A percentile compares a stretch with the other conserved stretches of the same genome.
Conservation (phyloP, 2,888 invertebrate genomes). For the Hymenopus coronatus region DNA sequence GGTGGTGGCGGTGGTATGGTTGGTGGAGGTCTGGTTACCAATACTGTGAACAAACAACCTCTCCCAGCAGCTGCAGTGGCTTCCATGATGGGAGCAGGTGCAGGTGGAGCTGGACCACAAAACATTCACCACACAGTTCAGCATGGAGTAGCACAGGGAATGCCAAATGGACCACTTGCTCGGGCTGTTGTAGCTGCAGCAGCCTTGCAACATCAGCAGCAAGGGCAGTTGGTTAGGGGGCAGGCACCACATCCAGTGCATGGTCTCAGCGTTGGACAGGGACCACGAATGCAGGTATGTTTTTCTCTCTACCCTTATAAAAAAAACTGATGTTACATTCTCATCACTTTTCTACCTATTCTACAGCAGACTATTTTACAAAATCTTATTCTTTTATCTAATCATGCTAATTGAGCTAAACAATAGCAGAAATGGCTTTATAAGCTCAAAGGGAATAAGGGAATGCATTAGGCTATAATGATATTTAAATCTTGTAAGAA, state of each 20-base stretch:
- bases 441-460: no score
- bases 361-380: no score
- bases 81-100: conserved; percentile 12
- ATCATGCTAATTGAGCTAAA: no score
- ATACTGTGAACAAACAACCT: conserved; percentile 72
- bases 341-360: no score
- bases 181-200: conserved; percentile 43
- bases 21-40: conserved; percentile 63
- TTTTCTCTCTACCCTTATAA: not conserved
- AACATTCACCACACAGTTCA: conserved; percentile 20
- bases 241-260: conserved; percentile 50
- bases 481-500: no score
- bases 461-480: no score
- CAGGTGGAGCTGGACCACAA: conserved; percentile 31
- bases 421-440: no score
- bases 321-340: no score
- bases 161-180: conserved; percentile 76
- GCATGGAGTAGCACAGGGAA: conserved; percentile 49
- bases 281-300: conserved; percentile 51
- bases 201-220: conserved; percentile 44
- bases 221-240: conserved; percentile 43
- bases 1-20: conserved; percentile 52
- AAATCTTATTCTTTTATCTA: no score
- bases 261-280: conserved; percentile 45
- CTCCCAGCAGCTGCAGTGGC: conserved; percentile 50